Base-by-base conservation (phyloP, 2,113 vertebrate species). In the Orcinus orca region DNA sequence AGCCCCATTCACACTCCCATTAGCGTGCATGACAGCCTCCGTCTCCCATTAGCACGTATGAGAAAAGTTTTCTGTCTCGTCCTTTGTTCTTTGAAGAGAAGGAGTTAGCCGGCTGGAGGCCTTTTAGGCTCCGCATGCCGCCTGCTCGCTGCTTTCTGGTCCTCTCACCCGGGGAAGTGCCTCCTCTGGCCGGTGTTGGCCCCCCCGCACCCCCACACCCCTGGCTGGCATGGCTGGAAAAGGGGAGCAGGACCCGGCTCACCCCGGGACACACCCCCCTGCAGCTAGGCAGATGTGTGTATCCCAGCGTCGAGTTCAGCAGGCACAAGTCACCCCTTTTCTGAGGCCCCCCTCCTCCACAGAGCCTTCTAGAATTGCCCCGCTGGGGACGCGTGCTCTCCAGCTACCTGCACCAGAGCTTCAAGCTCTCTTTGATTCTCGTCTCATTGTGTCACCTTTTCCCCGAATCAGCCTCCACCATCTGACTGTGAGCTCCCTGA, bases 71-170 rank as follows among this genome's bases (percentile, higher is more conserved):
- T 25, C 31, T 63, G 44, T 12, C 20, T 4, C 55, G 76, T 33
- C 50, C 74, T 53, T 53, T 38, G 53, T 11, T 87, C 68, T 82
- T 4, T 1, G 20, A 21, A 7, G 25, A 25, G 38, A 44, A 67
- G 44, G 25, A 14, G 13, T 26, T 8, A 14, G 58, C 83, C 71
- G 31, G 50, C 6, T 58, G 10, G 38, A 74, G 67, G 13, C 55
- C 80, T 12, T 6, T 21, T 2, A 15, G 12, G 8, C 53, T 20
- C 71, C 3, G 2, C 3, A 33, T 0, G 11, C 62, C 7, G 26
- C 38, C 20, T 31, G 38, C 58, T 14, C 5, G 0, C 20, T 9
- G 31, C 25, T 6, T n/a, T 21, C 60, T 38, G 33, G 23, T 44
- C 53, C 60, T 26, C n/a, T 36, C 7, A 5, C 5, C 50, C 7